These are phyloP conservation scores for Oscheius sp. DNA, from an alignment of 2,888 invertebrate species.

Conservation along the genomic window DNA sequence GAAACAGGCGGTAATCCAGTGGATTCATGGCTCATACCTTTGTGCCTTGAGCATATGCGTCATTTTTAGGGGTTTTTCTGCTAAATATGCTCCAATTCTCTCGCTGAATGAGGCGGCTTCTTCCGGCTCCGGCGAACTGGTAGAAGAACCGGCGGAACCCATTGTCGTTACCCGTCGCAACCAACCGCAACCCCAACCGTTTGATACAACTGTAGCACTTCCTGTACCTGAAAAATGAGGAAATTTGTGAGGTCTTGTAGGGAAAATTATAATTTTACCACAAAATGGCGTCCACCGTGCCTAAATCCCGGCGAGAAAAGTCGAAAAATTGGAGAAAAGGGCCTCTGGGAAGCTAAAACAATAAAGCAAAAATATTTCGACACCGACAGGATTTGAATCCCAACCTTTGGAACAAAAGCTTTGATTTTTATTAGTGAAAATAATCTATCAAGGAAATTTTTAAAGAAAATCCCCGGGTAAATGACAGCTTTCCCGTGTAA, in stretches of 20 bases:
- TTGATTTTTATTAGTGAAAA: too few species aligned
- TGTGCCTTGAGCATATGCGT: constrained; percentile 64
- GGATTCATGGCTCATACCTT: constrained; percentile 44
- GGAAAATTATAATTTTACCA: neutral
- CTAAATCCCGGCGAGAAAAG: too few species aligned
- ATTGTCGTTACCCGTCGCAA: constrained; percentile 33
- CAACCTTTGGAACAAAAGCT: too few species aligned
- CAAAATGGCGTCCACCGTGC: too few species aligned
- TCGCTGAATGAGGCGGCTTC: constrained; percentile 27
- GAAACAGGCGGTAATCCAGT: neutral
- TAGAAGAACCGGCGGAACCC: constrained; percentile 37
- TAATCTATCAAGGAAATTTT: too few species aligned
- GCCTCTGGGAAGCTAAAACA: too few species aligned
- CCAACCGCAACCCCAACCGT: constrained; percentile 28
- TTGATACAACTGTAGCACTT: constrained; percentile 19
- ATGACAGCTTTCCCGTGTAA: too few species aligned
- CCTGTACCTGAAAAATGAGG: constrained; percentile 22
- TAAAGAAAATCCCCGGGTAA: too few species aligned
- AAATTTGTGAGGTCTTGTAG: neutral
- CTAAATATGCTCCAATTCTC: constrained; percentile 23
- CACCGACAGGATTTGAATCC: too few species aligned
- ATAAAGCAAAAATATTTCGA: too few species aligned
- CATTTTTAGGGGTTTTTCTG: constrained; percentile 66
- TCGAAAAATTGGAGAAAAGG: too few species aligned
- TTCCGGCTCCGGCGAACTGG: constrained; percentile 34